Percentiles rank a stretch among this genome's conserved stretches.
Evolutionary conservation across 2,113 vertebrate genomes (phyloP).

Genomic region (Dipodomys ordii): DNA sequence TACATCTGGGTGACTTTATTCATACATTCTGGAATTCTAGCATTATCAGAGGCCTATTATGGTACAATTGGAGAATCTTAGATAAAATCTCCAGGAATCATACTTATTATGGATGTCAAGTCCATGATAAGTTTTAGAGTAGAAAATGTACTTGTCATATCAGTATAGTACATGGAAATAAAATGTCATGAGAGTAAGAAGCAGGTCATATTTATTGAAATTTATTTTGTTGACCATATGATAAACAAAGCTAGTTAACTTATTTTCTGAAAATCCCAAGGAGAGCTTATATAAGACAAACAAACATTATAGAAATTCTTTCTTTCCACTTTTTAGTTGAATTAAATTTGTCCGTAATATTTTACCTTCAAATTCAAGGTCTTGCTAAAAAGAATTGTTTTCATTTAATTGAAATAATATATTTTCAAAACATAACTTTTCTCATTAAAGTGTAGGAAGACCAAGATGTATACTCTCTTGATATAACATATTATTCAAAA

Average conservation of each 20-base stretch:
- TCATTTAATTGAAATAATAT: background rate
- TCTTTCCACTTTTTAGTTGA: background rate
- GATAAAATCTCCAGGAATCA: background rate
- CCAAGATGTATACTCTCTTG: background rate
- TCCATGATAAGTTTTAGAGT: background rate
- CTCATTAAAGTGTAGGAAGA: background rate
- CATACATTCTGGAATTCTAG: background rate
- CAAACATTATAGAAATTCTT: no score
- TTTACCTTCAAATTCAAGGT: background rate
- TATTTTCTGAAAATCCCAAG: background rate
- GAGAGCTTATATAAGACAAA: background rate
- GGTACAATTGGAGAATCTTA: background rate
- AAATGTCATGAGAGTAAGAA: background rate
- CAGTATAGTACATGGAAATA: no score
- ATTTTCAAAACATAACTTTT: slow-evolving; percentile 36
- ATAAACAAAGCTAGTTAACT: background rate
- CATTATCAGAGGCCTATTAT: background rate
- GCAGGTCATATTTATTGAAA: background rate
- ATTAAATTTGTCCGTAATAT: background rate
- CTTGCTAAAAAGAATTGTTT: background rate
- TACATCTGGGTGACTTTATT: background rate
- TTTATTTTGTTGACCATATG: background rate
- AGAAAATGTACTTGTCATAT: no score
- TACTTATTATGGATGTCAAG: background rate
- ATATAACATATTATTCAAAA: background rate